These are phyloP conservation scores for Epinephelus cyanopodus DNA, from an alignment of 2,113 vertebrate species.

Conservation along the genomic window DNA sequence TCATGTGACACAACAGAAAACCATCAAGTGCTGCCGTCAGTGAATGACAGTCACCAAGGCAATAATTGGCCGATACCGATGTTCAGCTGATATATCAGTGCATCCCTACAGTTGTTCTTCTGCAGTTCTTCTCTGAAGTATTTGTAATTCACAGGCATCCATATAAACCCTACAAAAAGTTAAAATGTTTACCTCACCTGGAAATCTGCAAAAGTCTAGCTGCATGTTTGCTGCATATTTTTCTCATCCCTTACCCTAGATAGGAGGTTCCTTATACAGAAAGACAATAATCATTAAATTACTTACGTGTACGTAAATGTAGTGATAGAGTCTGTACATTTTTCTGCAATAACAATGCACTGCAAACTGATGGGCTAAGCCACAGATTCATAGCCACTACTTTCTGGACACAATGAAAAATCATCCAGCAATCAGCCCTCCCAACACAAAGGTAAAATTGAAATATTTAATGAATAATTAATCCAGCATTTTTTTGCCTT, in stretches of 20 bases:
- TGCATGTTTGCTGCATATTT: neutral
- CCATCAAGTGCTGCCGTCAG: too few species aligned
- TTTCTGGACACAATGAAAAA: neutral
- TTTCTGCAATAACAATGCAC: neutral
- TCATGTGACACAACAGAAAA: too few species aligned
- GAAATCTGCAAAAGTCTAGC: neutral
- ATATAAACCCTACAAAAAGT: too few species aligned
- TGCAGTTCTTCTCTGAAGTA: too few species aligned
- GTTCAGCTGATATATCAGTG: too few species aligned
- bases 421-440: neutral
- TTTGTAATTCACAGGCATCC: too few species aligned
- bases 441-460: neutral
- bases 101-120: too few species aligned
- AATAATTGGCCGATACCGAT: too few species aligned
- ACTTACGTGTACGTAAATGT: neutral
- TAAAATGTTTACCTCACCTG: neutral
- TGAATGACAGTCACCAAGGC: too few species aligned
- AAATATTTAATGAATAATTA: conserved; percentile 4
- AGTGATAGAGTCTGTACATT: neutral
- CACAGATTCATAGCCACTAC: neutral
- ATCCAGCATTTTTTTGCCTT: neutral
- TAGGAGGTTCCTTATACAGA: neutral
- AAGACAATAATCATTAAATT: neutral
- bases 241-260: neutral
- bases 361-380: neutral